Evolutionary conservation across 2,113 vertebrate species (phyloP).

Genomic region (Paedocypris sp.): DNA sequence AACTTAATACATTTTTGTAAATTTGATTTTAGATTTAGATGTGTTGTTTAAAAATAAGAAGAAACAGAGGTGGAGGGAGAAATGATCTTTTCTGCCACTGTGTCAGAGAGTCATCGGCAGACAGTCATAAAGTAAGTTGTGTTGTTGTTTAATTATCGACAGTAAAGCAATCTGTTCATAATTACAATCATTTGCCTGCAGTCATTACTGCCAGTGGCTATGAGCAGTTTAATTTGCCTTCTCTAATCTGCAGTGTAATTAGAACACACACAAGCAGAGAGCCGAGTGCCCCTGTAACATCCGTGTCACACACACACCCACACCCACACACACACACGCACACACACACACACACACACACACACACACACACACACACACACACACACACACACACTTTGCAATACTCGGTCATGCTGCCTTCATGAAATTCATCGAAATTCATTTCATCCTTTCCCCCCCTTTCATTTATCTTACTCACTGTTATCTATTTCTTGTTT

Average conservation of each 20-base stretch:
- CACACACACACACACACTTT: conserved; percentile 20
- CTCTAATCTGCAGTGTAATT: conserved; percentile 76
- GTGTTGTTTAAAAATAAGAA: too few relatives aligned
- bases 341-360: conserved; percentile 63
- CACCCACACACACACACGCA: conserved; percentile 46
- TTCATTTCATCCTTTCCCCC: not conserved
- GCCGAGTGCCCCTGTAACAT: conserved; percentile 58
- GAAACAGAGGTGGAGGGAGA: too few relatives aligned
- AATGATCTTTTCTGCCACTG: conserved; percentile 37
- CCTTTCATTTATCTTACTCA: not conserved
- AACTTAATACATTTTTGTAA: too few relatives aligned
- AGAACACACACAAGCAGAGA: conserved; percentile 68
- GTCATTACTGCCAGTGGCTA: conserved; percentile 74
- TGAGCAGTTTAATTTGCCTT: conserved; percentile 69
- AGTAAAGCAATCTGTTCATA: conserved; percentile 77
- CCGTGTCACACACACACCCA: conserved; percentile 59
- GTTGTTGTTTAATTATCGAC: conserved; percentile 74
- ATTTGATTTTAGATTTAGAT: too few relatives aligned
- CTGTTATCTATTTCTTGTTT: not conserved
- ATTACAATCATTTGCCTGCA: conserved; percentile 79
- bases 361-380: conserved; percentile 66
- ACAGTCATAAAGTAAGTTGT: conserved; percentile 70
- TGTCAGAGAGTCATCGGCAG: conserved; percentile 59
- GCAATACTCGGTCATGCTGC: not conserved
- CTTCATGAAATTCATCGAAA: too few relatives aligned